phyloP scores from a whole-genome alignment of 2,113 vertebrate genomes.

The Coptodon rendalli region DNA sequence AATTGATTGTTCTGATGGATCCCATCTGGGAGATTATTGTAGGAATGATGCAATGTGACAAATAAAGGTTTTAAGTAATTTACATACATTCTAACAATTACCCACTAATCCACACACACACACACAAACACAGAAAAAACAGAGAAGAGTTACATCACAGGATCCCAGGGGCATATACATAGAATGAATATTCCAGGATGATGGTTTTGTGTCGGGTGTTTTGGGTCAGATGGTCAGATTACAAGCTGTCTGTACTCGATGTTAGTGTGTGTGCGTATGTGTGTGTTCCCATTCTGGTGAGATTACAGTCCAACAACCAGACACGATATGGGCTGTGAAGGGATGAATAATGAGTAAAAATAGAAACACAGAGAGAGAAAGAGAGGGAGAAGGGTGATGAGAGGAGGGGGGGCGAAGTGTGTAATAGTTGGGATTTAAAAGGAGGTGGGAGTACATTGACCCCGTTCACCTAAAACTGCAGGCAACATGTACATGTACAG shows the following conservation, averaged over 20 bases:
- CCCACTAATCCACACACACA: neutral
- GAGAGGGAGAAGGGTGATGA: neutral
- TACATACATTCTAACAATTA: neutral
- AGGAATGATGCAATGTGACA: neutral
- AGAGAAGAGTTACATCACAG: constrained; percentile 30
- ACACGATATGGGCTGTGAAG: neutral
- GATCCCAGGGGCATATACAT: neutral
- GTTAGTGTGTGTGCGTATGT: neutral
- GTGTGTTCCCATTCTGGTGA: constrained; percentile 21
- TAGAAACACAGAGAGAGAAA: neutral
- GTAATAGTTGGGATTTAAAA: neutral
- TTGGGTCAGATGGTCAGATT: constrained; percentile 61
- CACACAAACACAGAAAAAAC: neutral
- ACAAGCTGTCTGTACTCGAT: constrained; percentile 41
- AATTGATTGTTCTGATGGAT: constrained; percentile 22
- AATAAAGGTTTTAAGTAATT: neutral
- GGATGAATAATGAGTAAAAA: neutral
- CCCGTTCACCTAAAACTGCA: neutral
- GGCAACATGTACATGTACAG: neutral
- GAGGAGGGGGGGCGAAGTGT: neutral
- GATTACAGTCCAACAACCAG: constrained; percentile 40
- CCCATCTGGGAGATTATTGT: constrained; percentile 8
- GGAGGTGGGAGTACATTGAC: neutral
- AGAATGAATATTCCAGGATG: constrained; percentile 2
- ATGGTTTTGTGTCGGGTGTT: constrained; percentile 35